Percentiles rank a stretch among this genome's conserved stretches.
Evolutionary conservation across 2,888 invertebrate genomes (phyloP).

Genomic region (Eristalis pertinax): DNA sequence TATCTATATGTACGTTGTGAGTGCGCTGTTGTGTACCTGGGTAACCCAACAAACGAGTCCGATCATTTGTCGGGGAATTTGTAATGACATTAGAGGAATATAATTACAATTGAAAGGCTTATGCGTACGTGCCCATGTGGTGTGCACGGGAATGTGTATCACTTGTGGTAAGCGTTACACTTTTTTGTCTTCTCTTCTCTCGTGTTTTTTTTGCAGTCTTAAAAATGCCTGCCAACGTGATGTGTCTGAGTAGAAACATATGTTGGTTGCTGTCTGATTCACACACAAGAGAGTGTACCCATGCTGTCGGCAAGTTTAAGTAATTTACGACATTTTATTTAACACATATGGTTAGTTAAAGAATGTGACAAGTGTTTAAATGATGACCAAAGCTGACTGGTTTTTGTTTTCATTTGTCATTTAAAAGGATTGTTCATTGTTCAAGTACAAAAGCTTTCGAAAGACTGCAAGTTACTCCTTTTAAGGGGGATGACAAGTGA

Average conservation of each 20-base stretch:
- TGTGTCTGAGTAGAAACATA: neutral
- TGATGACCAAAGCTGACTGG: neutral
- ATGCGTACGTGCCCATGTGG: neutral
- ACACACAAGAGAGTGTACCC: neutral
- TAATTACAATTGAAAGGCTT: neutral
- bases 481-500: too few relatives aligned
- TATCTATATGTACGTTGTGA: neutral
- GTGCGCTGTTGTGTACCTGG: neutral
- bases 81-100: neutral
- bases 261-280: neutral
- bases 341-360: neutral
- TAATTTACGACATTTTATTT: conserved; percentile 10
- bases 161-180: neutral
- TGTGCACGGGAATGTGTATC: neutral
- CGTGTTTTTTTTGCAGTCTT: neutral
- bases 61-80: conserved; percentile 32
- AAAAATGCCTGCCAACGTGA: neutral
- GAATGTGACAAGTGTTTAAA: neutral
- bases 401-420: neutral
- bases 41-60: neutral
- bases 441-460: too few relatives aligned
- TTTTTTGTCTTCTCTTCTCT: neutral
- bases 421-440: neutral
- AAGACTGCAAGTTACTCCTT: too few relatives aligned
- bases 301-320: neutral